Evolutionary conservation across 2,113 vertebrate species (phyloP).

Genomic region (Odontesthes bonariensis): DNA sequence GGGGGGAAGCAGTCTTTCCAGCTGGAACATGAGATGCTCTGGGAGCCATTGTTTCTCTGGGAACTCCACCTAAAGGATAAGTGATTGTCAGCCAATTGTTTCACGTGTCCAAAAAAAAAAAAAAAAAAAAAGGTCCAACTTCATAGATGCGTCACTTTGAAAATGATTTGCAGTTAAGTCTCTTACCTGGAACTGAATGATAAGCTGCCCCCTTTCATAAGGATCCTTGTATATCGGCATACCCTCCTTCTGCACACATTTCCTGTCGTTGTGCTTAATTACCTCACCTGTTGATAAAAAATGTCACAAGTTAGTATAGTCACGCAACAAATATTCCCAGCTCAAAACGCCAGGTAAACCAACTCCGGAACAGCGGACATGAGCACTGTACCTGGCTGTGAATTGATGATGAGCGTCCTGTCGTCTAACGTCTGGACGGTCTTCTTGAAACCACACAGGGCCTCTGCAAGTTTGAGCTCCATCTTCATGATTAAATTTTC

Average conservation of each 20-base stretch:
- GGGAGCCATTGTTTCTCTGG: constrained; percentile 93
- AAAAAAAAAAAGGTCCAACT: too few relatives aligned
- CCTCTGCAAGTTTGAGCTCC: constrained; percentile 91
- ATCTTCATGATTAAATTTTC: constrained; percentile 91
- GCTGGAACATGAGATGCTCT: constrained; percentile 85
- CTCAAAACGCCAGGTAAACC: background rate
- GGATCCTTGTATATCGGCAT: constrained; percentile 93
- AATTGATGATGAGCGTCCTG: constrained; percentile 86
- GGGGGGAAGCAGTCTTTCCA: constrained; percentile 91
- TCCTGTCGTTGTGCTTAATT: constrained; percentile 88
- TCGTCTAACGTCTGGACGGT: constrained; percentile 89
- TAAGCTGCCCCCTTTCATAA: constrained; percentile 89
- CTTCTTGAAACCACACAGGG: constrained; percentile 94
- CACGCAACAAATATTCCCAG: background rate
- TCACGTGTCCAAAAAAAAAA: too few relatives aligned
- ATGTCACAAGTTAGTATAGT: background rate
- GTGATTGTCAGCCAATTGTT: background rate
- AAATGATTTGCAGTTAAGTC: background rate
- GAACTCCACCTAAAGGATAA: constrained; percentile 86
- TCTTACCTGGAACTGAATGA: constrained; percentile 90
- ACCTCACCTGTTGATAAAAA: constrained; percentile 86
- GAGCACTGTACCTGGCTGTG: constrained; percentile 84
- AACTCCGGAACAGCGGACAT: background rate
- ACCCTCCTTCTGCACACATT: constrained; percentile 89
- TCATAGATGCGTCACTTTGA: too few relatives aligned